Percentiles rank a stretch among this genome's conserved stretches.
These are phyloP conservation scores for Hepsetus odoe DNA, from an alignment of 2,113 vertebrate genomes.

Conservation along the genomic window DNA sequence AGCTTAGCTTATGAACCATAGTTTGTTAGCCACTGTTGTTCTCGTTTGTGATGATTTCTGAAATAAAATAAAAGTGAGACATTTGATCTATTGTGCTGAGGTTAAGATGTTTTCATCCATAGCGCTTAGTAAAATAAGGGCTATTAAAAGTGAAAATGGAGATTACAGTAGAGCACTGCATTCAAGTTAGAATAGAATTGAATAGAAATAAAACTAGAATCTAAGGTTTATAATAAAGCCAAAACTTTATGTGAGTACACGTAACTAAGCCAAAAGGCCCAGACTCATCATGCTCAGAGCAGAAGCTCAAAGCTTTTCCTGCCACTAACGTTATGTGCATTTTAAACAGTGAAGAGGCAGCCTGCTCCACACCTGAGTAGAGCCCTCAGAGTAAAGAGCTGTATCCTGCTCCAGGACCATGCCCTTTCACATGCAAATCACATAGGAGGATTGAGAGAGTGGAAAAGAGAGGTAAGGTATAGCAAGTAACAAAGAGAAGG, in stretches of 20 bases:
- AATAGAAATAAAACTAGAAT: no score
- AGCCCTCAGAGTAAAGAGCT: conserved; percentile 6
- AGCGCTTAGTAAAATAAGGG: no score
- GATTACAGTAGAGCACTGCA: no score
- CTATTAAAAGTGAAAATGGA: no score
- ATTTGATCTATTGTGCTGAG: no score
- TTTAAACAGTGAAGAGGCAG: neutral
- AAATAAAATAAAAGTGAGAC: no score
- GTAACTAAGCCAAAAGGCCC: neutral
- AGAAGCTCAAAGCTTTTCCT: neutral
- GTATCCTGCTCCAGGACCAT: neutral
- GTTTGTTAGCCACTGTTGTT: no score
- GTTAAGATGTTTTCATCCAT: no score
- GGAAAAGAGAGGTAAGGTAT: neutral
- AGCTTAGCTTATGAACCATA: no score
- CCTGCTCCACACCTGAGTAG: neutral
- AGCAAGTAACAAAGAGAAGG: neutral
- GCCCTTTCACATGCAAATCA: conserved; percentile 25
- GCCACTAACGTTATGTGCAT: conserved; percentile 13
- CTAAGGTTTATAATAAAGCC: no score
- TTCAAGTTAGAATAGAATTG: no score
- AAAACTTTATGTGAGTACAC: neutral
- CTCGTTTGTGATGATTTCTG: no score
- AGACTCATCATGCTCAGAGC: neutral
- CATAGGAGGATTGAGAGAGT: neutral